Evolutionary conservation across 2,113 vertebrate genomes (phyloP).

Genomic region (Thryonomys swinderianus): DNA sequence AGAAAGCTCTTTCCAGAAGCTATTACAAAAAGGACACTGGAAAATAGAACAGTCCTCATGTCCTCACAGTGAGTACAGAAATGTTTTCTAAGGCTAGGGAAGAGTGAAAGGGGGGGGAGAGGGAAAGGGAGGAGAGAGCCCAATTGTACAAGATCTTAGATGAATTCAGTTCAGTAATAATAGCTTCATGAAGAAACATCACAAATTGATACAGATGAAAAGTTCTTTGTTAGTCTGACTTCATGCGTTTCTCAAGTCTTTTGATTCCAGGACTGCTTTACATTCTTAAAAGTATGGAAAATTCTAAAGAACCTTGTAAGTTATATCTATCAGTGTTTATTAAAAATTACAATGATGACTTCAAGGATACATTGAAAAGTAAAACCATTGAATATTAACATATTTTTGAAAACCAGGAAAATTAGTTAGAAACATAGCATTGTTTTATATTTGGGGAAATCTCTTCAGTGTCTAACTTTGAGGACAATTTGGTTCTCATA

Average conservation of each 20-base stretch:
- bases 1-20: background rate
- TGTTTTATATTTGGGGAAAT: constrained; percentile 38
- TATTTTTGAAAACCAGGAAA: constrained; percentile 33
- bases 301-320: background rate
- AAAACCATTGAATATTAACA: constrained; percentile 6
- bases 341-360: constrained; percentile 11
- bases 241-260: constrained; percentile 31
- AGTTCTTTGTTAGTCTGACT: background rate
- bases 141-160: background rate
- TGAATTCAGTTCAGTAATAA: background rate
- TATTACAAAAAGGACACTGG: constrained; percentile 14
- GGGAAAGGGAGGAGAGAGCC: background rate
- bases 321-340: background rate
- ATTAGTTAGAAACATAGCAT: background rate
- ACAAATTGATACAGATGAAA: constrained; percentile 3
- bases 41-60: constrained; percentile 17
- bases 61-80: background rate
- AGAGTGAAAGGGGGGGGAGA: background rate
- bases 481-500: background rate
- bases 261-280: background rate
- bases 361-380: constrained; percentile 41
- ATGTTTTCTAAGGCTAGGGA: background rate
- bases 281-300: background rate
- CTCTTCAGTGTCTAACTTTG: background rate
- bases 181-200: background rate